A percentile compares a stretch with the other conserved stretches of the same genome.
Evolutionary conservation across 2,888 invertebrate genomes (phyloP).

Genomic region (Atethmia centrago): DNA sequence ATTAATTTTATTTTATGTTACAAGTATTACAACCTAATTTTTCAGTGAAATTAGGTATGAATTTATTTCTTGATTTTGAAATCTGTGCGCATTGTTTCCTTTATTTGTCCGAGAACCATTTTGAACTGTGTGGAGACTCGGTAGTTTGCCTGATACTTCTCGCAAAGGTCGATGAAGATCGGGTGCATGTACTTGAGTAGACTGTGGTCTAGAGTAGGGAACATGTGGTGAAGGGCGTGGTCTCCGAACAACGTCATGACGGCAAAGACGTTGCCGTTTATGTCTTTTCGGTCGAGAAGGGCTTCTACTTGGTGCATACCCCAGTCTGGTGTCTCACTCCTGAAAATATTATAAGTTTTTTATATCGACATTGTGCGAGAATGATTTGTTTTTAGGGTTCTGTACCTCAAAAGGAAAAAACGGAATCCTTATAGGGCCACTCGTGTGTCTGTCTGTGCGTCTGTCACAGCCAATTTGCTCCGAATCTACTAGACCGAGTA

Average conservation of each 20-base stretch:
- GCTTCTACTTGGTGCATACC: slow-evolving; percentile 94
- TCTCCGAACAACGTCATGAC: slow-evolving; percentile 93
- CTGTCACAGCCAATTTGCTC: too few relatives aligned
- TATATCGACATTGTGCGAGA: not conserved
- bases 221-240: slow-evolving; percentile 94
- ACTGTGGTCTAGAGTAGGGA: slow-evolving; percentile 94
- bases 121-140: slow-evolving; percentile 88
- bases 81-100: slow-evolving; percentile 67
- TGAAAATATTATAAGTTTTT: slow-evolving; percentile 56
- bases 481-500: too few relatives aligned
- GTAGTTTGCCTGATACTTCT: slow-evolving; percentile 89
- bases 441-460: too few relatives aligned
- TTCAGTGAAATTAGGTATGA: slow-evolving; percentile 48
- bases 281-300: slow-evolving; percentile 92
- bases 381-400: too few relatives aligned
- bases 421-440: too few relatives aligned
- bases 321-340: slow-evolving; percentile 91
- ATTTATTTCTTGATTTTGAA: slow-evolving; percentile 66
- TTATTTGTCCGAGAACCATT: slow-evolving; percentile 91
- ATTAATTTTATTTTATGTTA: slow-evolving; percentile 62
- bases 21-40: slow-evolving; percentile 63
- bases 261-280: slow-evolving; percentile 92
- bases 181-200: slow-evolving; percentile 92
- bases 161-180: slow-evolving; percentile 76
- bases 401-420: too few relatives aligned